Base-by-base conservation (phyloP, 1,140 invertebrate species). In the Cardiocondyla obscurior region DNA sequence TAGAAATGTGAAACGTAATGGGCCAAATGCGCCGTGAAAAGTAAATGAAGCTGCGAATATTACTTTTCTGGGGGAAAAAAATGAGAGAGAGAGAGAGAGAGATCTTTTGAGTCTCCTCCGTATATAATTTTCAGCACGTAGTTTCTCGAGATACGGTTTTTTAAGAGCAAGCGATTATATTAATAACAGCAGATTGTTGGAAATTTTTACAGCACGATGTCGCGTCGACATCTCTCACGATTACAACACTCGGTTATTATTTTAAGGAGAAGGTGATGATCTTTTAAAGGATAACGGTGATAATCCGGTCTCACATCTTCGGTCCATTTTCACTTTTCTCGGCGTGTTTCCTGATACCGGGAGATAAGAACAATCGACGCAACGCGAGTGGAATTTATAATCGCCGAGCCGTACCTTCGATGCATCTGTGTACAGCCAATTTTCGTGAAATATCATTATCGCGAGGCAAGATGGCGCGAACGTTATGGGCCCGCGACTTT, bases 391-490 rank as follows among this genome's bases (percentile, higher is more conserved):
- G 55, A 57, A 73, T 73, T 58, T 58, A 57, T 30, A 42, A 58
- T 30, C 22, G 19, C 22, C 3, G 16, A 51, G 16, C 55, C 28
- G 33, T 12, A 60, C 12, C 12, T 60, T 60, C 22, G 33, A 74
- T 3, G n/a, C 33, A 28, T 25, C 33, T 33, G 49, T 60, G 16
- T 30, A 73, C 49, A 22, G 12, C 10, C 10, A n/a, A 16, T 30
- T 30, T 46, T 62, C 28, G 7, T 28, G 46, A 69, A 69, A 69
- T 77, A 51, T 65, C 22, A 65, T 69, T 53, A 69, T 39, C 22
- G 10, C 16, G 8, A 39, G 12, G 28, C 33, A 60, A 76, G 25
- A 58, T 19, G 16, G 16, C 12, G 36, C 53, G 6, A 33, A 44
- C 22, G 22, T 25, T 67, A 67, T 12, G 55, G 55, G 44, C 0